Percentiles rank a stretch among this genome's conserved stretches.
Conservation (phyloP, 2,888 invertebrate genomes). For the Steinernema carpocapsae region DNA sequence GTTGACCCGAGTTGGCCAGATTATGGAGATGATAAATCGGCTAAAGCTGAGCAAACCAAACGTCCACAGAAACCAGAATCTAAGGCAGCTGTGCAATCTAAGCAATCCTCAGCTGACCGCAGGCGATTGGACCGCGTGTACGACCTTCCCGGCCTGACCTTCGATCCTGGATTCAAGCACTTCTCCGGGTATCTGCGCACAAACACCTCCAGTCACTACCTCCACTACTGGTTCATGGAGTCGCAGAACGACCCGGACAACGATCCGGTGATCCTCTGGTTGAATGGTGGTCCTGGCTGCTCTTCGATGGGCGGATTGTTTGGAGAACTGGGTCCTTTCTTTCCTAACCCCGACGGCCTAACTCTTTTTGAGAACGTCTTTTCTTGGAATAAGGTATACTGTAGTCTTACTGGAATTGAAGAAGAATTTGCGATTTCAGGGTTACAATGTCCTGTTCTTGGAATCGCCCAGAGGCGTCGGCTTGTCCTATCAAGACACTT, state of each 20-base stretch:
- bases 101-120: background rate
- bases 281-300: slow-evolving; percentile 60
- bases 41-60: too few species aligned
- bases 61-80: too few species aligned
- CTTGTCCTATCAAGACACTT: slow-evolving; percentile 64
- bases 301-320: slow-evolving; percentile 69
- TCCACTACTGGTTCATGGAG: slow-evolving; percentile 69
- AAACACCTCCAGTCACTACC: background rate
- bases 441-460: slow-evolving; percentile 72
- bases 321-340: slow-evolving; percentile 71
- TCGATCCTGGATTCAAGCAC: slow-evolving; percentile 68
- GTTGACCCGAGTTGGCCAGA: too few species aligned
- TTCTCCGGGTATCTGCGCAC: slow-evolving; percentile 69
- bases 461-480: slow-evolving; percentile 71
- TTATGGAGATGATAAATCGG: too few species aligned
- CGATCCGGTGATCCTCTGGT: slow-evolving; percentile 69
- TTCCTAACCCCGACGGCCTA: slow-evolving; percentile 63
- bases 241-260: slow-evolving; percentile 67
- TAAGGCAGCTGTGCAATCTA: background rate
- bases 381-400: slow-evolving; percentile 67
- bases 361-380: slow-evolving; percentile 66
- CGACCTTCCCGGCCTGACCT: slow-evolving; percentile 62
- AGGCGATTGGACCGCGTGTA: slow-evolving; percentile 50
- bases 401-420: background rate
- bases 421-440: slow-evolving; percentile 49